Evolutionary conservation across 2,113 vertebrate genomes (phyloP), one percentile per base, ranked within the genome.

Genomic region (Podarcis raffonei): DNA sequence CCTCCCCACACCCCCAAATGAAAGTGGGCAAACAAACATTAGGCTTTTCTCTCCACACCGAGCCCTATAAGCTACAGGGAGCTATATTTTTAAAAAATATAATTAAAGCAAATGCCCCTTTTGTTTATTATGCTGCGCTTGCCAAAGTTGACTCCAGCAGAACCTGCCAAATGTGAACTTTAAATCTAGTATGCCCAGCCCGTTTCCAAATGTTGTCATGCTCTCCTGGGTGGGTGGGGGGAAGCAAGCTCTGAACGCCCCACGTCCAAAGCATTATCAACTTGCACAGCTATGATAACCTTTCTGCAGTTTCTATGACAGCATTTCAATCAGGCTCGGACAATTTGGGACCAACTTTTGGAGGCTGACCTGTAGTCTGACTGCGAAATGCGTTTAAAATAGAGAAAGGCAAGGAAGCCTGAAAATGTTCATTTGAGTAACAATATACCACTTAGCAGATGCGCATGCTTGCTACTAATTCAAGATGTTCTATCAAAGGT

Each of bases 91-190:
- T 53, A 12, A 53, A 42, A 94, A 96, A 96, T 89, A 92, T 48
- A 59, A 92, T 92, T 42, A 90, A 93, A 95, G 95, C 90, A 84
- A 95, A 90, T 94, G 76, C 37, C 79, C 86, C 23, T 20, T 91
- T 94, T 91, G 84, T 95, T 90, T 90, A 89, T 86, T 91, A 81
- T 68, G 59, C 6, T 78, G 9, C 66, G 23, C 84, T 93, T 92
- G 91, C 93, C 94, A 95, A 91, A 90, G 42, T 74, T 23, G 42
- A 95, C 77, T 87, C 88, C 11, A 23, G 1, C 5, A 65, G 57
- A 80, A 94, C 25, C 65, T 94, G 88, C 84, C 89, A 93, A 94
- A 92, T 81, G 32, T 89, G 92, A 91, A 84, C 84, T 94, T 95
- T 87, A 94, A 90, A 93, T 93, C 86, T 84, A 76, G 23, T 25